Base-by-base conservation (phyloP, 2,888 invertebrate genomes). In the Coenonympha glycerion region DNA sequence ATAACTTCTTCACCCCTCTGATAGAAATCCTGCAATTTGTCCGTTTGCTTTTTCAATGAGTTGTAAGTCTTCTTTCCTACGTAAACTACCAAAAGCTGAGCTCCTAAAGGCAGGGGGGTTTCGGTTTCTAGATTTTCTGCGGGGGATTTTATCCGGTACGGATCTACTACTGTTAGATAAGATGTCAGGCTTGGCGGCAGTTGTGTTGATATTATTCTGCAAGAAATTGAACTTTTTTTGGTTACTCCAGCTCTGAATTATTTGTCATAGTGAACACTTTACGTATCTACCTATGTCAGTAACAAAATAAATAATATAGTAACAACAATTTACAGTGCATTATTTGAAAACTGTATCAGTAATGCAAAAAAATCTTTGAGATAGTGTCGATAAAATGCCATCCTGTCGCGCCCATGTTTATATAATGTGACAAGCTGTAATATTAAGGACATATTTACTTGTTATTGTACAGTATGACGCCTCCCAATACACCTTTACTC, bases 381-480 rank as follows among this genome's bases (percentile, higher is more conserved):
- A 33, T 15, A 6, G 16, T n/a, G 31, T 33, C 13, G 30, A 30
- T 33, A 33, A 33, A 33, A 16, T 8, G 15, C n/a, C n/a, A n/a
- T n/a, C n/a, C n/a, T n/a, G n/a, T 33, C 31, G 31, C 31, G 16
- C 15, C 31, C 15, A 16, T 33, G 8, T 33, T 16, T 16, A 16
- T 16, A 33, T 3, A 33, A 15, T 9, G 8, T 8, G 31, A 33
- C 3, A 16, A 3, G 8, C 9, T 3, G 9, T 3, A 9, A 30
- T n/a, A 13, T 37, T 8, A 41, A 39, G 21, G 6, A 15, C 3
- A 9, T 18, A 72, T 88, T 83, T 79, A 96, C 96, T 95, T 95
- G 75, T 95, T 96, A 73, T 96, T 95, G 69, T 95, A 96, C 53
- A 97, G 89, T 49, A 97, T 89, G 45, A 92, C 90, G 46, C 97